Percentiles rank a stretch among this genome's conserved stretches.
phyloP scores from a whole-genome alignment of 2,888 invertebrate species.

The Brachyptera putata region DNA sequence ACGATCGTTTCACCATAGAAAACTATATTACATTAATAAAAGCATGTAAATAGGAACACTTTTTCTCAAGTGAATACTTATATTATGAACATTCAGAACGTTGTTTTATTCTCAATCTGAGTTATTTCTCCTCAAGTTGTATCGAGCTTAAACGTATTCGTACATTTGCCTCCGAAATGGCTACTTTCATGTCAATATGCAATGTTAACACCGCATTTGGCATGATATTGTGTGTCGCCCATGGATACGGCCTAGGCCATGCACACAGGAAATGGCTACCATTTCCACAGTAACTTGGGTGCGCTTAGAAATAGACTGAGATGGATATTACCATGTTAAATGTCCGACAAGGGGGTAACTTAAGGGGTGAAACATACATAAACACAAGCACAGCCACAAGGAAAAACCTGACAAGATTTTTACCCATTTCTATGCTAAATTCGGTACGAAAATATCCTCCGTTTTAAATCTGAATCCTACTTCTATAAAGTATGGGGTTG shows the following conservation, averaged over 20 bases:
- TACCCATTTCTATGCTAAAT: constrained; percentile 17
- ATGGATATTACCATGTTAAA: constrained; percentile 38
- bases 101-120: no score
- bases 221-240: constrained; percentile 39
- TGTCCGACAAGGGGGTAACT: constrained; percentile 35
- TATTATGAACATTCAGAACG: no score
- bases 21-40: no score
- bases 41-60: no score
- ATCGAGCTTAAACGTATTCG: no score
- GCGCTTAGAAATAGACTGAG: constrained; percentile 27
- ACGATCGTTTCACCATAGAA: no score
- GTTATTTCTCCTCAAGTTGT: no score
- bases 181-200: no score
- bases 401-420: constrained; percentile 16
- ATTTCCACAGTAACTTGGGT: constrained; percentile 6
- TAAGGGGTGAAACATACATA: background rate
- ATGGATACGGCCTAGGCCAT: constrained; percentile 33
- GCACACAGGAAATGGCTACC: constrained; percentile 31
- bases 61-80: no score
- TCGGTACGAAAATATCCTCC: background rate
- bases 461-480: constrained; percentile 2
- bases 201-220: constrained; percentile 1
- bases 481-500: no score
- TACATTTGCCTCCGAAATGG: no score
- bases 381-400: background rate